Conservation (phyloP, 2,797 vertebrate species). For the Scleropages formosus region DNA sequence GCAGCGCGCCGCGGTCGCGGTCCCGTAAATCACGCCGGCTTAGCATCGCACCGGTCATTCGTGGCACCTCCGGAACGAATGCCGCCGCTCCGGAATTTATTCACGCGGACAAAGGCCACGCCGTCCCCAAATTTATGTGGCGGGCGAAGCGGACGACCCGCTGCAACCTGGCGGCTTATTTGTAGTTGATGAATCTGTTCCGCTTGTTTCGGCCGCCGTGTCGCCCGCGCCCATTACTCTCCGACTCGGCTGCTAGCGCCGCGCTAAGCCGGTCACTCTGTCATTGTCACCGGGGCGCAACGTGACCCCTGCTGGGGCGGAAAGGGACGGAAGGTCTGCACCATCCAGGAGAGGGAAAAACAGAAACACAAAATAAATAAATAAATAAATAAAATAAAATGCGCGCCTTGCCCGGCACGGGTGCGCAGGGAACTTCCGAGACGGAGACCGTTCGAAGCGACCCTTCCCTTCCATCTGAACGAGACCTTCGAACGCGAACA, state of each 20-base stretch:
- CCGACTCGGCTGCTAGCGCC: slow-evolving; percentile 3
- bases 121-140: slow-evolving; percentile 25
- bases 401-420: no score
- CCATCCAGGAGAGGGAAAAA: neutral
- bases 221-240: slow-evolving; percentile 30
- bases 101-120: slow-evolving; percentile 19
- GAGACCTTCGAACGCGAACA: no score
- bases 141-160: slow-evolving; percentile 5
- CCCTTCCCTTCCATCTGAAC: no score
- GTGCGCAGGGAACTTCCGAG: no score
- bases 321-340: neutral
- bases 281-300: slow-evolving; percentile 15
- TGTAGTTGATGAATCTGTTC: slow-evolving; percentile 24
- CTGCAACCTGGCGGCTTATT: slow-evolving; percentile 12
- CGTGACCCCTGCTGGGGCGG: neutral
- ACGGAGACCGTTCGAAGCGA: no score
- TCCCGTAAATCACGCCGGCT: slow-evolving; percentile 32
- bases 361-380: neutral
- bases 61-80: neutral
- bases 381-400: neutral
- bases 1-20: neutral
- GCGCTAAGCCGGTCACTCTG: slow-evolving; percentile 18
- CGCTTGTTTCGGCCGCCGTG: slow-evolving; percentile 21
- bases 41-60: neutral
- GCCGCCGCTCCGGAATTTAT: slow-evolving; percentile 20